phyloP scores from a whole-genome alignment of 2,888 invertebrate species.

The Epiperipatus broadwayi region DNA sequence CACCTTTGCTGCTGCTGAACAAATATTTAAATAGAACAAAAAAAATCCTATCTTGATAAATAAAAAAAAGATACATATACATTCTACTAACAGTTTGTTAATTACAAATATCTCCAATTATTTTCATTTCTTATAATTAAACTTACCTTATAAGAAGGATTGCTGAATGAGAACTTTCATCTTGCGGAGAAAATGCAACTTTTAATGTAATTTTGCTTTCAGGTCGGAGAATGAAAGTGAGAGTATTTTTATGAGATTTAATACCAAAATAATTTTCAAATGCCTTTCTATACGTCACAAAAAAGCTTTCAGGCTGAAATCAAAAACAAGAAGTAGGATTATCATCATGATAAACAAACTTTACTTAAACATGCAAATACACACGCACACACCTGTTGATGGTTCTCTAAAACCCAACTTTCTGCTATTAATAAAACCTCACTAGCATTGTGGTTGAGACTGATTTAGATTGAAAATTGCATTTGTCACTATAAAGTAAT shows the following conservation, averaged over 20 bases:
- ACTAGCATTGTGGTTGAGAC: too few species aligned
- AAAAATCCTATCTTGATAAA: background rate
- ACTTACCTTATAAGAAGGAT: slow-evolving; percentile 32
- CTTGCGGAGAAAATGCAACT: slow-evolving; percentile 33
- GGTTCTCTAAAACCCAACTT: too few species aligned
- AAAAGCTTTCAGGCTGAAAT: too few species aligned
- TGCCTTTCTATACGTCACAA: slow-evolving; percentile 26
- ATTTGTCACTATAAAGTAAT: too few species aligned
- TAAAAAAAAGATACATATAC: background rate
- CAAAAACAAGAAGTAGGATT: too few species aligned
- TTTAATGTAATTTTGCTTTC: slow-evolving; percentile 32
- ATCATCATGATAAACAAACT: too few species aligned
- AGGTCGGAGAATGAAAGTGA: slow-evolving; percentile 40
- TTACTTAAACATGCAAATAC: too few species aligned
- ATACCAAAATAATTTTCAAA: slow-evolving; percentile 29
- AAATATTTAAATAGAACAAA: background rate
- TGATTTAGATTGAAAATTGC: too few species aligned
- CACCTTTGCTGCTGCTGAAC: slow-evolving; percentile 6
- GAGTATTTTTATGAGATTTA: slow-evolving; percentile 32
- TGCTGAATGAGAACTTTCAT: slow-evolving; percentile 31
- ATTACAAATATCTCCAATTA: too few species aligned
- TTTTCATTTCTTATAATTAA: too few species aligned
- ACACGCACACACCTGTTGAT: too few species aligned
- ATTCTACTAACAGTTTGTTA: slow-evolving; percentile 11
- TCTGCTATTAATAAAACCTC: too few species aligned